Evolutionary conservation across 2,888 invertebrate genomes (phyloP).

Genomic region (Cephus pulcher): DNA sequence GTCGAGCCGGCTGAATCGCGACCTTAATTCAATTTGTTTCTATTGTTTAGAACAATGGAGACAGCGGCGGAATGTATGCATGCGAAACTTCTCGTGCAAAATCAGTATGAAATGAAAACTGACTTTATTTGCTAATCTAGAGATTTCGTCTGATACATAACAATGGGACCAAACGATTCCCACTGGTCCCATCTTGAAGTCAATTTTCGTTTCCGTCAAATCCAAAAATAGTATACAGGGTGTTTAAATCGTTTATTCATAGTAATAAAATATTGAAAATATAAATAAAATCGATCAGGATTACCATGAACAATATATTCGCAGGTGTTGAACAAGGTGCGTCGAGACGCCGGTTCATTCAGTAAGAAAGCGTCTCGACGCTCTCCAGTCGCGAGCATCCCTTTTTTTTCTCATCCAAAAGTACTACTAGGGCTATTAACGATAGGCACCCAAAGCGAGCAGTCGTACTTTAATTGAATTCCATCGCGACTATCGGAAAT

Average conservation of each 20-base stretch:
- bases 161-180: too few relatives aligned
- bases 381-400: background rate
- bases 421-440: background rate
- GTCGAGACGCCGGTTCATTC: background rate
- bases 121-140: background rate
- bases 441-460: background rate
- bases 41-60: conserved; percentile 1
- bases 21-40: conserved; percentile 1
- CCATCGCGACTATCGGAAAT: background rate
- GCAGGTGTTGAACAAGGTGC: too few relatives aligned
- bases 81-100: background rate
- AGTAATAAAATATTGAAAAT: too few relatives aligned
- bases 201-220: too few relatives aligned
- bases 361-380: background rate
- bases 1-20: background rate
- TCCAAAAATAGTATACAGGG: too few relatives aligned
- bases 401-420: background rate
- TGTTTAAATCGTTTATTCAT: too few relatives aligned
- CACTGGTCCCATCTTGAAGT: too few relatives aligned
- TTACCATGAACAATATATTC: too few relatives aligned
- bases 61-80: background rate
- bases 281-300: too few relatives aligned
- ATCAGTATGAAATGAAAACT: background rate
- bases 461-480: background rate
- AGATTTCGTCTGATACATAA: background rate